Evolutionary conservation across 1,140 invertebrate species (phyloP).

Genomic region (Mamestra configurata): DNA sequence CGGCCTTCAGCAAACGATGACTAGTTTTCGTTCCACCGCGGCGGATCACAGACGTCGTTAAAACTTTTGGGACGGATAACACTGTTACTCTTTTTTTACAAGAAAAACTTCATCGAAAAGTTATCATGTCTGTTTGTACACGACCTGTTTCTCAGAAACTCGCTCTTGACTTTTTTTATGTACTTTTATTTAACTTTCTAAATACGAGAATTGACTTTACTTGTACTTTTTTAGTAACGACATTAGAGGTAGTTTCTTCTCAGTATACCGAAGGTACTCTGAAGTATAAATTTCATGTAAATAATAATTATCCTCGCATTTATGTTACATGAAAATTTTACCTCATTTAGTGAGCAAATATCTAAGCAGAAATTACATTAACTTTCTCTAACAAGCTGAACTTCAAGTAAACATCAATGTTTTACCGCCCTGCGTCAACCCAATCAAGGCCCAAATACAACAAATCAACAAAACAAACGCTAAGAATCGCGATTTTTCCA

Average conservation of each 20-base stretch:
- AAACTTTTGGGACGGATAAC: constrained; percentile 73
- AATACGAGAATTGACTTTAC: not conserved
- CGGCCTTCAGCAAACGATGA: not conserved
- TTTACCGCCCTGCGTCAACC: not conserved
- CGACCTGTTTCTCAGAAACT: constrained; percentile 53
- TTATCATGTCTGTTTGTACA: constrained; percentile 65
- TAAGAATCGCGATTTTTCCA: constrained; percentile 12
- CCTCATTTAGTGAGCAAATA: not conserved
- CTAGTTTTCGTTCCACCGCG: constrained; percentile 36
- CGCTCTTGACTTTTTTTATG: constrained; percentile 9
- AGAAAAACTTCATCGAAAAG: constrained; percentile 63
- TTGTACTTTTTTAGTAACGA: not conserved
- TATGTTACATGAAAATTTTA: not conserved
- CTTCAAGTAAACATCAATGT: not conserved
- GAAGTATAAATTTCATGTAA: not conserved
- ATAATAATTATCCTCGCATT: not conserved
- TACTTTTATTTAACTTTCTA: constrained; percentile 26
- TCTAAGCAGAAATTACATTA: not conserved
- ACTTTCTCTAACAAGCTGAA: not conserved
- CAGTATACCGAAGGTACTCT: not conserved
- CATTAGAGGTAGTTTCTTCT: not conserved
- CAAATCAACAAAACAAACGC: constrained; percentile 9
- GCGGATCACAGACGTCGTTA: constrained; percentile 68
- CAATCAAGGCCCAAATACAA: not conserved
- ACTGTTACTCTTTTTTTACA: constrained; percentile 69